Evolutionary conservation across 2,797 vertebrate genomes (phyloP).

Genomic region (Danio jaintianensis): DNA sequence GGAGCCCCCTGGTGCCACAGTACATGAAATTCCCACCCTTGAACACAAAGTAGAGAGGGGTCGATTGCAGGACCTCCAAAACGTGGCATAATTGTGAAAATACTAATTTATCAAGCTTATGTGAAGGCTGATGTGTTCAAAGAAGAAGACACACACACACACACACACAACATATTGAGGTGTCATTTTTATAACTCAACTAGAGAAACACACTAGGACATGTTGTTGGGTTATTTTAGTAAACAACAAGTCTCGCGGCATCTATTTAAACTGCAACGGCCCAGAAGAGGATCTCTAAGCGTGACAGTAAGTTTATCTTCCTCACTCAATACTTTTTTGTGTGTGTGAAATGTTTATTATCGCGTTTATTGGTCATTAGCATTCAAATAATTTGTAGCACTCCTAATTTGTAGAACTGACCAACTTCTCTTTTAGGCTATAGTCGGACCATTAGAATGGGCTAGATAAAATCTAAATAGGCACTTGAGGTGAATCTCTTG

Average conservation of each 20-base stretch:
- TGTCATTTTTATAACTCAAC: background rate
- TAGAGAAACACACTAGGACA: background rate
- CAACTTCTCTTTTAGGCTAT: background rate
- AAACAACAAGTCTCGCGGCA: background rate
- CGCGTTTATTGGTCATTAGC: background rate
- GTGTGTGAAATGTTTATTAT: background rate
- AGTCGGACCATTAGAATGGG: too few relatives aligned
- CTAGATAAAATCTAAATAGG: background rate
- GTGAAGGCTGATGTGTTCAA: background rate
- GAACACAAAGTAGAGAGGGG: constrained; percentile 35
- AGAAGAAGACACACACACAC: too few relatives aligned
- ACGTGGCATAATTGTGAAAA: background rate
- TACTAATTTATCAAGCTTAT: background rate
- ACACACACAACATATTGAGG: background rate
- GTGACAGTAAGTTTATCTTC: background rate
- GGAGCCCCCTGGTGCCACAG: constrained; percentile 82
- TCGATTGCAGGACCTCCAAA: background rate
- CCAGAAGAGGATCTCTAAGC: background rate
- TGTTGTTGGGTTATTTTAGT: background rate
- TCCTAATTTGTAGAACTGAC: background rate
- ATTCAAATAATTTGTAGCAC: too few relatives aligned
- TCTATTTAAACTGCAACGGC: background rate
- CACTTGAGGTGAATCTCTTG: background rate
- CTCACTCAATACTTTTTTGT: background rate
- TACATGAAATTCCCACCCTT: constrained; percentile 67